Evolutionary conservation across 2,888 invertebrate genomes (phyloP).

Genomic region (Pecten maximus): DNA sequence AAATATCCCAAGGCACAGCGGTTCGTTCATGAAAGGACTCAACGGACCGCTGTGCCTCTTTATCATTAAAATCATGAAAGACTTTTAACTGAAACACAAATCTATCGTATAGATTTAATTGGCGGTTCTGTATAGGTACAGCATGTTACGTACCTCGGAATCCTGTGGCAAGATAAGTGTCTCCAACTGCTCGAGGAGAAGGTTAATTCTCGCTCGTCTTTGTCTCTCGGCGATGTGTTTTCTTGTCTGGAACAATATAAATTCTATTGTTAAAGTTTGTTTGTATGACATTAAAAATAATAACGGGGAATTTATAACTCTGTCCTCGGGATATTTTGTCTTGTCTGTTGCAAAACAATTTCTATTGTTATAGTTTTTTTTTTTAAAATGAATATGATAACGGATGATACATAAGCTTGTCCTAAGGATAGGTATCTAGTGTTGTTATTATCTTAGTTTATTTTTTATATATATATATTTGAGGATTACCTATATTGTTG

Average conservation of each 20-base stretch:
- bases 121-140: neutral
- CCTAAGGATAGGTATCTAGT: too few species aligned
- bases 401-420: too few species aligned
- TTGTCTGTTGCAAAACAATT: too few species aligned
- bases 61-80: neutral
- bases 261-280: neutral
- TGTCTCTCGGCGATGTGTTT: conserved; percentile 61
- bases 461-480: too few species aligned
- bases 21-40: neutral
- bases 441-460: too few species aligned
- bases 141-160: neutral
- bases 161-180: conserved; percentile 41
- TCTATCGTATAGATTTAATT: neutral
- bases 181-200: conserved; percentile 56
- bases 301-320: too few species aligned
- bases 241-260: conserved; percentile 52
- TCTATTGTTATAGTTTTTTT: too few species aligned
- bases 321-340: too few species aligned
- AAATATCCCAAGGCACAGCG: neutral
- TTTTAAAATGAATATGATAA: too few species aligned
- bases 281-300: too few species aligned
- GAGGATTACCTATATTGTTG: too few species aligned
- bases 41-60: neutral
- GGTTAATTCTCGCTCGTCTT: conserved; percentile 58
- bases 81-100: neutral